phyloP scores from a whole-genome alignment of 2,888 invertebrate species.

The Eristalinus sepulchralis region DNA sequence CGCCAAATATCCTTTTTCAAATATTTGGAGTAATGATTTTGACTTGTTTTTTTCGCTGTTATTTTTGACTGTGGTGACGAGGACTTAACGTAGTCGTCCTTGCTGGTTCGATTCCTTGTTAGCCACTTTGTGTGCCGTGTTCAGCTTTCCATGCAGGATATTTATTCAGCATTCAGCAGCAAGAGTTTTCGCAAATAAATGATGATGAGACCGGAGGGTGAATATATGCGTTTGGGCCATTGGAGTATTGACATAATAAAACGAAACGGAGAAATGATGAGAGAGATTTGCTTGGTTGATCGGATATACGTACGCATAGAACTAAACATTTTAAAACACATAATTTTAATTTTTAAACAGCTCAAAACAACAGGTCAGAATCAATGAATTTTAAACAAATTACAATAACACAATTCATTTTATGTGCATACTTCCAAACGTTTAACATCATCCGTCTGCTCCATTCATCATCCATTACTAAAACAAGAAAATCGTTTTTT shows the following conservation, averaged over 20 bases:
- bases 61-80: constrained; percentile 69
- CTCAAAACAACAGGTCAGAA: no score
- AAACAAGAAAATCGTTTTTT: constrained; percentile 43
- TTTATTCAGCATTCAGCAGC: constrained; percentile 71
- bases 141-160: constrained; percentile 68
- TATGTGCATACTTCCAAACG: not conserved
- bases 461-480: constrained; percentile 19
- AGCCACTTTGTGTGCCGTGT: constrained; percentile 71
- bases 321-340: not conserved
- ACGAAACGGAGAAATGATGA: constrained; percentile 32
- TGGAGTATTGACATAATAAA: constrained; percentile 51
- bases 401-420: no score
- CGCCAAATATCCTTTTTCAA: constrained; percentile 74
- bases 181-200: constrained; percentile 71
- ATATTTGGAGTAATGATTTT: constrained; percentile 74
- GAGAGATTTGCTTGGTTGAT: constrained; percentile 30
- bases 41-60: constrained; percentile 68
- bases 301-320: constrained; percentile 10
- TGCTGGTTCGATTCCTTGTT: constrained; percentile 69
- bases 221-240: constrained; percentile 44
- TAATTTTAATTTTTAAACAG: no score
- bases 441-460: not conserved
- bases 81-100: constrained; percentile 69
- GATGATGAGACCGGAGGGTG: constrained; percentile 65
- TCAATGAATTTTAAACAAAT: no score